Percentiles rank a stretch among this genome's conserved stretches.
Conservation (phyloP, 2,797 vertebrate genomes). For the Betta splendens region DNA sequence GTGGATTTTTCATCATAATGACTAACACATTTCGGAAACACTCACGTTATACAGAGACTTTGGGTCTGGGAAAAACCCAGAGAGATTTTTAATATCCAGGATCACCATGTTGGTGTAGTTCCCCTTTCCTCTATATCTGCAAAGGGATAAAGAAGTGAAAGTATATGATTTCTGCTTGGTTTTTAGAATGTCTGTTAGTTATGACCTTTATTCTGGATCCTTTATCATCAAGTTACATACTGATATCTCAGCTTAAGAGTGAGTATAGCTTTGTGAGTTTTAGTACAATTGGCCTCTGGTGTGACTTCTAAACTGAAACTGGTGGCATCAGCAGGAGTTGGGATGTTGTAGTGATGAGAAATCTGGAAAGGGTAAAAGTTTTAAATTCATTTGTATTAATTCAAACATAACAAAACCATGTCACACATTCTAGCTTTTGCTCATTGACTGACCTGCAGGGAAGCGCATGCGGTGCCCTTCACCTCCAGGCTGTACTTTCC, state of each 20-base stretch:
- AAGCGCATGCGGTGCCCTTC: conserved; percentile 78
- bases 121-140: conserved; percentile 65
- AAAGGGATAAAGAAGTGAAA: not conserved
- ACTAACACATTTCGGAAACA: not conserved
- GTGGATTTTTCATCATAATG: too few relatives aligned
- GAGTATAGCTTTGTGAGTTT: conserved; percentile 18
- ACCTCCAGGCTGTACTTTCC: conserved; percentile 75
- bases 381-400: too few relatives aligned
- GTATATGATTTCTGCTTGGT: too few relatives aligned
- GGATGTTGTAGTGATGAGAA: conserved; percentile 75
- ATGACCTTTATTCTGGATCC: not conserved
- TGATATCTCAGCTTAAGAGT: conserved; percentile 29
- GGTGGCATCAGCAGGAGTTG: conserved; percentile 37
- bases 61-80: conserved; percentile 63
- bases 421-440: too few relatives aligned
- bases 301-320: conserved; percentile 47
- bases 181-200: too few relatives aligned
- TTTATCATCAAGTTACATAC: conserved; percentile 40
- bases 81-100: conserved; percentile 74
- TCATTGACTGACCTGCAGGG: conserved; percentile 78
- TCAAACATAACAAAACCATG: too few relatives aligned
- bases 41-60: conserved; percentile 59
- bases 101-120: conserved; percentile 72
- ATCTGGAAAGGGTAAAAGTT: conserved; percentile 49
- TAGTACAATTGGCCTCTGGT: conserved; percentile 24